Conservation (phyloP, 2,113 vertebrate species). For the Numida meleagris region DNA sequence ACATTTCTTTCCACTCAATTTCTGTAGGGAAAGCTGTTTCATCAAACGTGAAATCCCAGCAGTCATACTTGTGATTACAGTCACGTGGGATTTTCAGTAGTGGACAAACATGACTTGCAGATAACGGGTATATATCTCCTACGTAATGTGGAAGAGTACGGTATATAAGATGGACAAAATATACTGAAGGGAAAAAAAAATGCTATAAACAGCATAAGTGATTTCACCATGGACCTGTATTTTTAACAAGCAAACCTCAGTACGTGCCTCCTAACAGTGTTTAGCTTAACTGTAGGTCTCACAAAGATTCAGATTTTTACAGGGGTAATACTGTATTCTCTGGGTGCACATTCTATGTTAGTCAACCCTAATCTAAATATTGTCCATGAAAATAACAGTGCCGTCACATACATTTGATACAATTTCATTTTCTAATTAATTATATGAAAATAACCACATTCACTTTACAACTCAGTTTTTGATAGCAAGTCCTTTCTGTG, state of each 20-base stretch:
- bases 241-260: neutral
- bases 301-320: neutral
- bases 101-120: neutral
- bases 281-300: neutral
- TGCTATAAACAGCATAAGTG: neutral
- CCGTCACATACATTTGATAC: neutral
- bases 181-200: neutral
- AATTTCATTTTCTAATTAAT: neutral
- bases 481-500: neutral
- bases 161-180: neutral
- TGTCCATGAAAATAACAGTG: neutral
- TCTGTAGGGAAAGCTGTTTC: neutral
- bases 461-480: neutral
- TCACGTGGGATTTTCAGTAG: neutral
- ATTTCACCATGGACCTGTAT: neutral
- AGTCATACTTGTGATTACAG: neutral
- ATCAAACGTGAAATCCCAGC: neutral
- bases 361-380: neutral
- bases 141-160: neutral
- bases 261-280: neutral
- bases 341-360: neutral
- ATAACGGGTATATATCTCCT: accelerated
- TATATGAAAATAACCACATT: neutral
- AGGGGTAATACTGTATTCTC: neutral
- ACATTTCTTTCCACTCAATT: neutral